phyloP scores from a whole-genome alignment of 2,888 invertebrate species.

The Stegophylla sp. region DNA sequence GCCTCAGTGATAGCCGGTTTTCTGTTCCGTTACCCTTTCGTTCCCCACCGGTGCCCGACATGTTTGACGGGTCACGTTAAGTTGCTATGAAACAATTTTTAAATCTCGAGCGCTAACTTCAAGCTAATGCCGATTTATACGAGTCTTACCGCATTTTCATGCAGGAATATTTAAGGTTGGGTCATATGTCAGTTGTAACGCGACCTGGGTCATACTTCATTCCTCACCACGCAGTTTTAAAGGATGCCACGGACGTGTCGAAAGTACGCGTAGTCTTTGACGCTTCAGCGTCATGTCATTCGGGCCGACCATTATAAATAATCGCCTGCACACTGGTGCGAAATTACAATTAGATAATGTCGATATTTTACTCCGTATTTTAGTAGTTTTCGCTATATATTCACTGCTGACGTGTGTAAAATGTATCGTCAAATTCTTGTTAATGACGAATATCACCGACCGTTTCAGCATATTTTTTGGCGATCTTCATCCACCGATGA shows the following conservation, averaged over 20 bases:
- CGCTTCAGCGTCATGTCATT: slow-evolving; percentile 60
- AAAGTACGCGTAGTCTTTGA: slow-evolving; percentile 62
- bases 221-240: slow-evolving; percentile 62
- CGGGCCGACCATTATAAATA: too few species aligned
- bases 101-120: neutral
- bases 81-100: neutral
- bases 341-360: slow-evolving; percentile 63
- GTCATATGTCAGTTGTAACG: slow-evolving; percentile 24
- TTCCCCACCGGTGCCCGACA: too few species aligned
- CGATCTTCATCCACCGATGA: neutral
- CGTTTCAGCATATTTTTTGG: slow-evolving; percentile 64
- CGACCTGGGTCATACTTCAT: slow-evolving; percentile 58
- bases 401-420: slow-evolving; percentile 64
- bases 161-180: slow-evolving; percentile 3
- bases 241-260: slow-evolving; percentile 58
- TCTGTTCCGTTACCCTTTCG: slow-evolving; percentile 31
- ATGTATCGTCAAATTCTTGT: slow-evolving; percentile 64
- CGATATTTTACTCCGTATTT: slow-evolving; percentile 63
- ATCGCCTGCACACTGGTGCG: slow-evolving; percentile 63
- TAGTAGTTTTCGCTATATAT: slow-evolving; percentile 62
- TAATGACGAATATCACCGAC: slow-evolving; percentile 62
- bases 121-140: neutral
- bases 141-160: slow-evolving; percentile 34
- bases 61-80: neutral
- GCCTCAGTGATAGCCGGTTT: slow-evolving; percentile 5